Evolutionary conservation across 2,888 invertebrate species (phyloP), one percentile per base, ranked within the genome.

Genomic region (Troides aeacus): DNA sequence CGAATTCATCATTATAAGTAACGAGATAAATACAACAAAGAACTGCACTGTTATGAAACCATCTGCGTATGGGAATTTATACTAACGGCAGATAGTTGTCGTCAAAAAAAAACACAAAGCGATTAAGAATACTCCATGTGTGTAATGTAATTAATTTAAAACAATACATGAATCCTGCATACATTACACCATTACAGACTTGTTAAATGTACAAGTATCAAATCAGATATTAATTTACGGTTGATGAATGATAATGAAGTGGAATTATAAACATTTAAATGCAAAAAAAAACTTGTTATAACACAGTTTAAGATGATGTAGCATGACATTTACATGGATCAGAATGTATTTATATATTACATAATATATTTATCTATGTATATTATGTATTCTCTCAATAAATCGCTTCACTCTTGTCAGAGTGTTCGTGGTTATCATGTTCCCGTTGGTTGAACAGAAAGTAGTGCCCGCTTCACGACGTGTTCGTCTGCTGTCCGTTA

Each of bases 21-120:
- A 57, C 61, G 36, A 24, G 39, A 21, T 56, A 61, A 65, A 65
- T 46, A 36, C 56, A 21, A 61, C 30, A 53, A 42, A 69, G 57
- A 42, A 42, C 21, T 61, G n/a, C 36, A 69, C 64, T 65, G 42
- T 18, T 36, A 50, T 21, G 58, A 65, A 69, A 46, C n/a, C 46
- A 10, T 46, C 18, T 23, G 61, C 12, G 57, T 30, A 17, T 23
- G 46, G 15, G 42, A 62, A 61, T 69, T 65, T 69, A 69, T 69
- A 69, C 62, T 30, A 17, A 65, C 42, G 7, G 23, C 46, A 17
- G 36, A 36, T 23, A 42, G 36, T 50, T 12, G 42, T 23, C 46
- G 18, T 18, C 59, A 57, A 59, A 64, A 53, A 64, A 18, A 65
- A 58, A 39, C 4, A 15, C 18, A n/a, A 21, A 59, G 56, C 23